Evolutionary conservation across 2,113 vertebrate genomes (phyloP).

Genomic region (Epinephelus fuscoguttatus): DNA sequence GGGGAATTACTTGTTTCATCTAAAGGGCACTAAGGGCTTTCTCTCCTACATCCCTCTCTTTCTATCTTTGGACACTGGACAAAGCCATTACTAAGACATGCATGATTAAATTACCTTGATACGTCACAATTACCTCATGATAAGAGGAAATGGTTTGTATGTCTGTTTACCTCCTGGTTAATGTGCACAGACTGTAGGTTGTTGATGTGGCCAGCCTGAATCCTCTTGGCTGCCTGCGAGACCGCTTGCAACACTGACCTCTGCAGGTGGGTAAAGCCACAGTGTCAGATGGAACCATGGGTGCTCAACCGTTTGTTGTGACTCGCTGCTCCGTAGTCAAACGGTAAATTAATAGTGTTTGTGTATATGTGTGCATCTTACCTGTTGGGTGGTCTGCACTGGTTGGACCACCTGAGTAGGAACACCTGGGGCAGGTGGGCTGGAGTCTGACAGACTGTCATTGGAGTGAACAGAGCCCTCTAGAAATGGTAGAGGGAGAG

Average conservation of each 20-base stretch:
- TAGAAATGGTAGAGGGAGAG: constrained; percentile 64
- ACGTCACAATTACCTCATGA: no score
- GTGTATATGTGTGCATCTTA: constrained; percentile 64
- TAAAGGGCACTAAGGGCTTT: background rate
- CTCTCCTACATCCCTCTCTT: background rate
- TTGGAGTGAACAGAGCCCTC: constrained; percentile 90
- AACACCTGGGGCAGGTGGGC: constrained; percentile 86
- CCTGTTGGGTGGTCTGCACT: constrained; percentile 89
- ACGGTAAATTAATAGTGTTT: background rate
- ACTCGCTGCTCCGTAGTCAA: background rate
- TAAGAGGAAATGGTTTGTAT: background rate
- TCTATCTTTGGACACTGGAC: background rate
- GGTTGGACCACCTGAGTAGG: constrained; percentile 92
- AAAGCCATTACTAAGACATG: background rate
- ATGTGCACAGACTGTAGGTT: constrained; percentile 87
- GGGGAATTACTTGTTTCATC: background rate
- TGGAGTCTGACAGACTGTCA: constrained; percentile 91
- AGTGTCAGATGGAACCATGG: constrained; percentile 7
- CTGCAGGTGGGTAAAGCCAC: constrained; percentile 76
- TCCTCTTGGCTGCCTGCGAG: constrained; percentile 85
- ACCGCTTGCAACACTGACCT: constrained; percentile 90
- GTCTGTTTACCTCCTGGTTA: constrained; percentile 86
- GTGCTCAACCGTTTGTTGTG: background rate
- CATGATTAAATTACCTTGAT: background rate
- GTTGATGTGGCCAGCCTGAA: constrained; percentile 84